Percentiles rank a stretch among this genome's conserved stretches.
phyloP scores from a whole-genome alignment of 2,797 vertebrate genomes.

The Takifugu ocellatus region DNA sequence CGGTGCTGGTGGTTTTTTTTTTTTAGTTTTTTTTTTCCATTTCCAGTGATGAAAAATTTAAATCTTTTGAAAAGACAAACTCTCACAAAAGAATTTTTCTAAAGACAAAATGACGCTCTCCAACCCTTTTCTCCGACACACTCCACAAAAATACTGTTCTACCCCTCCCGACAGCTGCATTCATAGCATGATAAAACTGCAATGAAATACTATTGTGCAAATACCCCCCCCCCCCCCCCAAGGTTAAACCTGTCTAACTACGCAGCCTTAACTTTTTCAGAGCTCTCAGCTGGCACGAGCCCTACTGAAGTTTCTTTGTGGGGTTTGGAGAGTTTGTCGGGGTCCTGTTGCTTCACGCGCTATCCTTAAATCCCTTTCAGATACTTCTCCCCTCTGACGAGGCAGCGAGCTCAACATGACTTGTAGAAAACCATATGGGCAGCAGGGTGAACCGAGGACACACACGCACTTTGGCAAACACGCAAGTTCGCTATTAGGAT shows the following conservation, averaged over 20 bases:
- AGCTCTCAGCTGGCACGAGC: constrained; percentile 56
- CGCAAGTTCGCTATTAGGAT: constrained; percentile 79
- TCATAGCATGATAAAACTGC: constrained; percentile 33
- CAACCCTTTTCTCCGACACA: constrained; percentile 10
- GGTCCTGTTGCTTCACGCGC: constrained; percentile 20
- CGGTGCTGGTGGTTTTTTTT: constrained; percentile 26
- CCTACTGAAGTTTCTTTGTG: constrained; percentile 40
- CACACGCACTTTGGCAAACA: constrained; percentile 79
- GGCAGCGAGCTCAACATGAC: constrained; percentile 73
- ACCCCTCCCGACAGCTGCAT: constrained; percentile 36
- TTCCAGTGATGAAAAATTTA: constrained; percentile 16
- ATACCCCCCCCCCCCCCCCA: constrained; percentile 32
- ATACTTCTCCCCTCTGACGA: constrained; percentile 51
- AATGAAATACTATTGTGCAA: constrained; percentile 55
- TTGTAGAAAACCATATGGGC: constrained; percentile 80
- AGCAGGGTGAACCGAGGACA: constrained; percentile 80
- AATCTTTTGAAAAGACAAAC: constrained; percentile 16
- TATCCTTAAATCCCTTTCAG: constrained; percentile 60
- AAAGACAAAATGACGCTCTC: constrained; percentile 32
- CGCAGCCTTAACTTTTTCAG: constrained; percentile 55
- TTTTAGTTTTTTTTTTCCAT: not conserved
- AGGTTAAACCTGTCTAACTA: constrained; percentile 38
- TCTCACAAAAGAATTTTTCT: constrained; percentile 11
- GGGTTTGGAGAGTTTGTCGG: constrained; percentile 54
- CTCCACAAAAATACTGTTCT: constrained; percentile 5